Conservation (phyloP, 2,888 invertebrate genomes). For the Cremastinae sp. region DNA sequence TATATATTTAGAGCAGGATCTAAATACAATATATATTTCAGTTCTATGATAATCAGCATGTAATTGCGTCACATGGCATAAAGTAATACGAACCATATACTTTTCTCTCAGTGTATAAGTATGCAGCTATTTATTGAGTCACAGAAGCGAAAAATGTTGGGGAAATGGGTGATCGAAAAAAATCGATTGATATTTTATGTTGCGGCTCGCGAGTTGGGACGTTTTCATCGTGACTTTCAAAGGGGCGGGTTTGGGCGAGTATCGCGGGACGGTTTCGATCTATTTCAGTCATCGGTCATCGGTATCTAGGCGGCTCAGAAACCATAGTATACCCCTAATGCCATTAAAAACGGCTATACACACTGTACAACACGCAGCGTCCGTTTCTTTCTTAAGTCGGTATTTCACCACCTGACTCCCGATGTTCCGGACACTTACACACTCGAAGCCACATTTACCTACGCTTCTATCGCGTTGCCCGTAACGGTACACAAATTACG, state of each 20-base stretch:
- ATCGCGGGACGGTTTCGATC: conserved; percentile 62
- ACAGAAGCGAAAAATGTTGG: too few relatives aligned
- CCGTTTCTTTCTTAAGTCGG: conserved; percentile 55
- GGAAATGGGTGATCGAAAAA: too few relatives aligned
- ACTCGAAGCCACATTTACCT: conserved; percentile 12
- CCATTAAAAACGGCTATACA: conserved; percentile 65
- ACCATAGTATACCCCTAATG: conserved; percentile 71
- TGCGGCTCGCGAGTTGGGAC: background rate
- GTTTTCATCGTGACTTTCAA: conserved; percentile 31
- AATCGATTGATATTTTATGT: background rate
- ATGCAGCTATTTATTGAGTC: too few relatives aligned
- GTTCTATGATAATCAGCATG: too few relatives aligned
- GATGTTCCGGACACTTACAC: conserved; percentile 14
- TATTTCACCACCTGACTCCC: conserved; percentile 64
- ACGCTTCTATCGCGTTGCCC: background rate
- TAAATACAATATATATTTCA: too few relatives aligned
- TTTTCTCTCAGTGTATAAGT: too few relatives aligned
- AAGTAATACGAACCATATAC: too few relatives aligned
- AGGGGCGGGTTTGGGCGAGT: conserved; percentile 34
- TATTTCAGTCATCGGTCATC: conserved; percentile 65
- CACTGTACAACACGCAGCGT: conserved; percentile 18
- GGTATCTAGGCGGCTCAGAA: conserved; percentile 72
- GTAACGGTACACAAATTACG: conserved; percentile 55
- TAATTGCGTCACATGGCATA: too few relatives aligned
- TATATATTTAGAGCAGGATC: too few relatives aligned